phyloP scores from a whole-genome alignment of 2,797 vertebrate genomes.

The Amblyraja radiata region DNA sequence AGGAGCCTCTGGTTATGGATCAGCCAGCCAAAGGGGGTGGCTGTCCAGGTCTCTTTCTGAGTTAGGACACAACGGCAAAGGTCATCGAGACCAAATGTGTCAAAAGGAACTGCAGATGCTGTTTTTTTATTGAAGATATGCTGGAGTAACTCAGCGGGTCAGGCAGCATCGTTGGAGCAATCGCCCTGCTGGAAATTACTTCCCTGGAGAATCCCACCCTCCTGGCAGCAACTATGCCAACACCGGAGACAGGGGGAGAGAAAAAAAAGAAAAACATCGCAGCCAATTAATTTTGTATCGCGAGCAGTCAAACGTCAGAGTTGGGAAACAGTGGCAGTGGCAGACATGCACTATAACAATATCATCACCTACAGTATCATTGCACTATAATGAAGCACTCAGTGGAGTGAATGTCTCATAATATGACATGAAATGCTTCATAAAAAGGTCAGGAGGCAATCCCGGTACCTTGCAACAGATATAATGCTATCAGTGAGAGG shows the following conservation, averaged over 20 bases:
- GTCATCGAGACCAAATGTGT: no score
- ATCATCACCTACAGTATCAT: background rate
- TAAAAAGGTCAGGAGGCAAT: slow-evolving; percentile 30
- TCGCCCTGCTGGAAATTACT: no score
- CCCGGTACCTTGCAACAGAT: background rate
- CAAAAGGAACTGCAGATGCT: no score
- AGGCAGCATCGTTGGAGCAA: no score
- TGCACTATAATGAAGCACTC: background rate
- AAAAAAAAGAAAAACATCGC: background rate
- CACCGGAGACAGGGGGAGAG: background rate
- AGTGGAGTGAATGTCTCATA: background rate
- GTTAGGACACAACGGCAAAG: no score
- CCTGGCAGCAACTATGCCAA: background rate
- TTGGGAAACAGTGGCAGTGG: background rate
- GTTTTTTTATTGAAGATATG: no score
- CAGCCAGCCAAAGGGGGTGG: no score
- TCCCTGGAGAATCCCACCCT: no score
- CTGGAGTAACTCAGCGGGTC: no score
- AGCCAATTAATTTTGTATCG: slow-evolving; percentile 2
- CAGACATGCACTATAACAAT: background rate
- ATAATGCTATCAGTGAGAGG: slow-evolving; percentile 17
- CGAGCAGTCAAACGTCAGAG: background rate
- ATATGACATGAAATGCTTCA: slow-evolving; percentile 25
- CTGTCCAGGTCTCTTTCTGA: no score
- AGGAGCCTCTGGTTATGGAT: no score